Conservation (phyloP, 2,113 vertebrate genomes). For the Bungarus multicinctus region DNA sequence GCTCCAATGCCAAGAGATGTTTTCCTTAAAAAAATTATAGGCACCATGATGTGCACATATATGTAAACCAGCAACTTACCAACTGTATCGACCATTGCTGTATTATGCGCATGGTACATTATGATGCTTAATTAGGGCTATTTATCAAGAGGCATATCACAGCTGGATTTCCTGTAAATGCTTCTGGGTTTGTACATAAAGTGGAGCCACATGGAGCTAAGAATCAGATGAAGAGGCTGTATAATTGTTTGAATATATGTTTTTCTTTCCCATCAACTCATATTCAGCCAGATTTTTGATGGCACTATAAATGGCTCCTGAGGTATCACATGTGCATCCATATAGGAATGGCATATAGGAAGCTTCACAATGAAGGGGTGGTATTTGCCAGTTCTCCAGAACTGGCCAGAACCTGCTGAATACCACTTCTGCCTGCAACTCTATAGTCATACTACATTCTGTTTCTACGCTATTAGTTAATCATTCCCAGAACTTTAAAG, state of each 20-base stretch:
- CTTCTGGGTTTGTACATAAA: not conserved
- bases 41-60: not conserved
- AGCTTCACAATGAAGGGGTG: not conserved
- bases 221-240: not conserved
- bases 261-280: not conserved
- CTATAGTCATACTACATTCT: not conserved
- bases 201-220: not conserved
- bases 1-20: not conserved
- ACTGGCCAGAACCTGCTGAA: too few species aligned
- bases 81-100: not conserved
- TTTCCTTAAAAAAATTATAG: not conserved
- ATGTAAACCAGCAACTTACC: not conserved
- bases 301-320: not conserved
- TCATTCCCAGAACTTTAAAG: not conserved
- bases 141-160: not conserved
- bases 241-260: not conserved
- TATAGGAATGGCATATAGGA: not conserved
- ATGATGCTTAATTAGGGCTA: not conserved
- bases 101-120: not conserved
- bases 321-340: not conserved
- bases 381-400: too few species aligned
- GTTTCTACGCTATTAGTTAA: not conserved
- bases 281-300: not conserved
- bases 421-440: not conserved
- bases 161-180: not conserved